Conservation (phyloP, 2,888 invertebrate genomes). For the Coecobrya sp. region DNA sequence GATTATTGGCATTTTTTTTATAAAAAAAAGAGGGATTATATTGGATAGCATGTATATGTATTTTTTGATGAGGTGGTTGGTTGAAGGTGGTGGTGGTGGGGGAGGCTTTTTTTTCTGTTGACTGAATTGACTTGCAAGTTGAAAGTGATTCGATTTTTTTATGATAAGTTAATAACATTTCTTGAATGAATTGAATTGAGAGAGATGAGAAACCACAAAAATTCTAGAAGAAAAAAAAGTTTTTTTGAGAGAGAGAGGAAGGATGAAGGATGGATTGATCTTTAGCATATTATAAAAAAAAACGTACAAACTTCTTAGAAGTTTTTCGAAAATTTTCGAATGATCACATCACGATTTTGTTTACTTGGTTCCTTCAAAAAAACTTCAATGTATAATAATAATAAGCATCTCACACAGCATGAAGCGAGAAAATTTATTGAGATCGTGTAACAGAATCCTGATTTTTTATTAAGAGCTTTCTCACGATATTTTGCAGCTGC, state of each 20-base stretch:
- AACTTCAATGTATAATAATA: slow-evolving; percentile 30
- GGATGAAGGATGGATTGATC: not conserved
- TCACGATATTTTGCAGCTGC: slow-evolving; percentile 59
- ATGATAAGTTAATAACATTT: not conserved
- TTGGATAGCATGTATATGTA: not conserved
- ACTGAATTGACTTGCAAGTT: not conserved
- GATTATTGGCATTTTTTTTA: not conserved
- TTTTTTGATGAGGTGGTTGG: not conserved
- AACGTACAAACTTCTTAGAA: not conserved
- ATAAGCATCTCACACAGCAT: slow-evolving; percentile 51
- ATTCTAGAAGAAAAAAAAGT: not conserved
- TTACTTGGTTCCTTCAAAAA: no score
- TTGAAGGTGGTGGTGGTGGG: not conserved
- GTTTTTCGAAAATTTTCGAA: slow-evolving; percentile 12
- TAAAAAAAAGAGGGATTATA: not conserved
- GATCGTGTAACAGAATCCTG: slow-evolving; percentile 58
- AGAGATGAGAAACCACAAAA: not conserved
- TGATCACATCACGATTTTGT: slow-evolving; percentile 61
- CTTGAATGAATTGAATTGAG: slow-evolving; percentile 11
- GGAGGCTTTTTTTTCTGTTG: not conserved
- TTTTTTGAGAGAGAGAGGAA: not conserved
- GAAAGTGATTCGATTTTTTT: not conserved
- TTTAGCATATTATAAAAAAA: slow-evolving; percentile 24
- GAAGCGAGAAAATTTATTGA: slow-evolving; percentile 63
- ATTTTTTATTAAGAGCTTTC: slow-evolving; percentile 61